A percentile compares a stretch with the other conserved stretches of the same genome.
These are phyloP conservation scores for Gephyroberyx darwinii DNA, from an alignment of 2,797 vertebrate species.

Conservation along the genomic window DNA sequence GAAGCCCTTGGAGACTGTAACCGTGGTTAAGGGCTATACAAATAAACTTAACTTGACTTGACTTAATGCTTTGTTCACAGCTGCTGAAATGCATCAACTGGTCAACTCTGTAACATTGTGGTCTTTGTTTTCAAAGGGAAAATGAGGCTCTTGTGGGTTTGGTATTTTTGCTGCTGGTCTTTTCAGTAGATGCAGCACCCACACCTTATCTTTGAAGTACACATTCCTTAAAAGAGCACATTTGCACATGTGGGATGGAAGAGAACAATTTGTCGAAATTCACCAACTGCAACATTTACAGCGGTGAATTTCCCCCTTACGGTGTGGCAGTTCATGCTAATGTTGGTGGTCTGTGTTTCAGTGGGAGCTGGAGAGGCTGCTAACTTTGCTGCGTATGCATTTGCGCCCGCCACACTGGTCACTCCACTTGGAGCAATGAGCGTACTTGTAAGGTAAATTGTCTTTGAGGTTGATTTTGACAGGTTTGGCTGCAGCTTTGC, in stretches of 20 bases:
- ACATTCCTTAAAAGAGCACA: conserved; percentile 59
- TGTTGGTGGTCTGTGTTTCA: conserved; percentile 69
- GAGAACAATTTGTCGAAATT: conserved; percentile 32
- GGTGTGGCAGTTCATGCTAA: conserved; percentile 5
- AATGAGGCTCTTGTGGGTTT: conserved; percentile 63
- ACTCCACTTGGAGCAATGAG: conserved; percentile 89
- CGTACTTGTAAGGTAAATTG: conserved; percentile 87
- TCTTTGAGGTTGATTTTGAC: not conserved
- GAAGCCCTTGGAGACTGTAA: no score
- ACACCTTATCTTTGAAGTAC: conserved; percentile 27
- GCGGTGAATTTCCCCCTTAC: conserved; percentile 12
- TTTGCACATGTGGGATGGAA: conserved; percentile 59
- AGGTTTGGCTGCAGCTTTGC: not conserved
- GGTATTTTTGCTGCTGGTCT: conserved; percentile 54
- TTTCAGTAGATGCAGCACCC: conserved; percentile 36
- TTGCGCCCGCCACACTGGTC: conserved; percentile 88
- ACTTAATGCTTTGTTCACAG: not conserved
- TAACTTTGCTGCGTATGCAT: conserved; percentile 89
- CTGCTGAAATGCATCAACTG: not conserved
- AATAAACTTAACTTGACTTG: no score
- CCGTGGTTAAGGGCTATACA: no score
- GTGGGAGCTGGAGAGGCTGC: conserved; percentile 88
- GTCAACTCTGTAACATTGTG: conserved; percentile 51
- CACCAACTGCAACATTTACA: conserved; percentile 11
- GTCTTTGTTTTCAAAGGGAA: conserved; percentile 60